Evolutionary conservation across 2,888 invertebrate species (phyloP).

Genomic region (Hypolimnas misippus): DNA sequence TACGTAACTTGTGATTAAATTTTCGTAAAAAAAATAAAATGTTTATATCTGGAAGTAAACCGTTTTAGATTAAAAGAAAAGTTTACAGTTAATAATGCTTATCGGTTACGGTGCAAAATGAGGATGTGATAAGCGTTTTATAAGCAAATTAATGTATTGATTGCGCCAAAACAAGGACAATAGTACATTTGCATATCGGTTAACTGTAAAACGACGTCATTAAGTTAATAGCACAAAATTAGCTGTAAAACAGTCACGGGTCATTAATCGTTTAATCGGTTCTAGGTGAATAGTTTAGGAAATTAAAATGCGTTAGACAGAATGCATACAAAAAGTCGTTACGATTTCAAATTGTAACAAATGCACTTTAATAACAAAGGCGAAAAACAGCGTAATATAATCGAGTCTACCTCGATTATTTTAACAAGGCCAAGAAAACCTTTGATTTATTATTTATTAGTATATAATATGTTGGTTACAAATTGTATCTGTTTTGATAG

Average conservation of each 20-base stretch:
- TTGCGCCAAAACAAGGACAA: too few relatives aligned
- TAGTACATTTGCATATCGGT: not conserved
- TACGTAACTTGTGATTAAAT: too few relatives aligned
- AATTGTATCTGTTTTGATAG: not conserved
- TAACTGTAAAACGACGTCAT: not conserved
- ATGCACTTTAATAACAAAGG: slow-evolving; percentile 17
- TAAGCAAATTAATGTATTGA: too few relatives aligned
- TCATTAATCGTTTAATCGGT: not conserved
- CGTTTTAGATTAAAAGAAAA: too few relatives aligned
- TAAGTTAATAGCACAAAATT: slow-evolving; percentile 2
- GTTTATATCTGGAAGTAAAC: too few relatives aligned
- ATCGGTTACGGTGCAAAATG: too few relatives aligned
- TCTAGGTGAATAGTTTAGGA: slow-evolving; percentile 3
- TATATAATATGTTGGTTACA: not conserved
- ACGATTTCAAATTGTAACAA: slow-evolving; percentile 14
- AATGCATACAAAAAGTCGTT: slow-evolving; percentile 4
- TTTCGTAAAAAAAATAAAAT: too few relatives aligned
- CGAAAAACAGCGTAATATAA: slow-evolving; percentile 19
- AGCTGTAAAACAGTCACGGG: slow-evolving; percentile 5
- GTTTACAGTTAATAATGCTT: too few relatives aligned
- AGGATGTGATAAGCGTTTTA: too few relatives aligned
- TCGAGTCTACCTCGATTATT: slow-evolving; percentile 12
- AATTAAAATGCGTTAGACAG: slow-evolving; percentile 6
- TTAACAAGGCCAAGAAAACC: slow-evolving; percentile 16
- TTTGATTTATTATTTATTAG: slow-evolving; percentile 5